Base-by-base conservation (phyloP, 2,113 vertebrate species). In the Gobius niger region DNA sequence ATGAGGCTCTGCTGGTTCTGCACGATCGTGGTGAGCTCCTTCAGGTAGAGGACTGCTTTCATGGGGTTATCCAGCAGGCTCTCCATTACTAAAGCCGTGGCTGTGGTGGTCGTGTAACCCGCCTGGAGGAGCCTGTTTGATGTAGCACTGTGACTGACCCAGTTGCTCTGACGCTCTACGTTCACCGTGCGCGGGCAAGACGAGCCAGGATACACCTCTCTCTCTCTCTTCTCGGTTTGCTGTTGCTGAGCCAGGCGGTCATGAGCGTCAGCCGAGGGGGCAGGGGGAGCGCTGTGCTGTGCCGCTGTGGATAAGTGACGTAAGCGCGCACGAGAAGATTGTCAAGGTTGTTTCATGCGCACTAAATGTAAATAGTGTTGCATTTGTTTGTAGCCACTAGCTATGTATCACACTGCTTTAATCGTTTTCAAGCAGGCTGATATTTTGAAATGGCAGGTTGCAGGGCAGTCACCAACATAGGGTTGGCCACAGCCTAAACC, bases 1-100 rank as follows among this genome's bases (percentile, higher is more conserved):
- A 98, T 98, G 87, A 98, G 93, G 90, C 95, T 97, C 85, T 98
- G 96, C 91, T 98, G 96, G 94, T 98, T 98, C 91, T 98, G 96
- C 47, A 98, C 96, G 89, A 98, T 98, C 79, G 95, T 96, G 82
- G 96, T 98, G 75, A 98, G 94, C 88, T 97, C 96, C 90, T 97
- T 97, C 85, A 98, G 94, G 87, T 98, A 98, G 42, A 98, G 95
- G 72, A 98, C 96, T 60, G 96, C 96, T 87, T 96, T 96, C 94
- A 98, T 96, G 56, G 96, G 96, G 82, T 98, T 98, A 90, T 98
- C 96, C 92, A 98, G 91, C 94, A 98, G 93, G 93, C 95, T 98
- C 95, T 97, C 96, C 96, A 96, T 98, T 81, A 92, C 95, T 91
- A 85, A 54, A 54, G 67, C 76, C 74, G 77, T 64, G 6, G 59